Evolutionary conservation across 1,140 invertebrate species (phyloP).

Genomic region (Sminthurides bifidus): DNA sequence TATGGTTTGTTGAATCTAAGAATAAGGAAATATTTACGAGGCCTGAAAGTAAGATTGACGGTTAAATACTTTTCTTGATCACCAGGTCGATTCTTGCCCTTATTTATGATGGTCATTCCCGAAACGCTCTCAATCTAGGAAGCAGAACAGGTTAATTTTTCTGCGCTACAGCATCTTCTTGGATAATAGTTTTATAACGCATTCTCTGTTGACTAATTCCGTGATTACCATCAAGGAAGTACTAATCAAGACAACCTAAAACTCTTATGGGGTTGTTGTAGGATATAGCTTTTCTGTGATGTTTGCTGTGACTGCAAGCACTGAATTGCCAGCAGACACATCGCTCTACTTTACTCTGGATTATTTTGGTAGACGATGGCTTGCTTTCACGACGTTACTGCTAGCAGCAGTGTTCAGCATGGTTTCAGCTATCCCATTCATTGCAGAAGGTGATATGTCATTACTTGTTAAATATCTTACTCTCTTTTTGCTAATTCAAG

Average conservation of each 20-base stretch:
- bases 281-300: conserved; percentile 57
- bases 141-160: too few species aligned
- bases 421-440: conserved; percentile 1
- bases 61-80: conserved; percentile 6
- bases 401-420: conserved; percentile 68
- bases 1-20: conserved; percentile 45
- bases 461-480: neutral
- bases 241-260: too few species aligned
- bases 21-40: conserved; percentile 1
- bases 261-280: too few species aligned
- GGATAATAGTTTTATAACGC: too few species aligned
- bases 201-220: too few species aligned
- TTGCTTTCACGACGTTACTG: conserved; percentile 64
- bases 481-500: neutral
- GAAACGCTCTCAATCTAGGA: conserved; percentile 25
- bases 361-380: conserved; percentile 68
- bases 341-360: conserved; percentile 66
- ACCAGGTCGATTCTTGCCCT: conserved; percentile 66
- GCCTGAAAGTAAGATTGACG: neutral
- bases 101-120: conserved; percentile 45
- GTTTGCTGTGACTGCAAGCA: conserved; percentile 68
- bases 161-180: too few species aligned
- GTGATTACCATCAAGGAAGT: too few species aligned
- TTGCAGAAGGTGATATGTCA: neutral
- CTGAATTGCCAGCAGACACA: conserved; percentile 69